A percentile compares a stretch with the other conserved stretches of the same genome.
Conservation (phyloP, 2,888 invertebrate genomes). For the Dexiosoma caninum region DNA sequence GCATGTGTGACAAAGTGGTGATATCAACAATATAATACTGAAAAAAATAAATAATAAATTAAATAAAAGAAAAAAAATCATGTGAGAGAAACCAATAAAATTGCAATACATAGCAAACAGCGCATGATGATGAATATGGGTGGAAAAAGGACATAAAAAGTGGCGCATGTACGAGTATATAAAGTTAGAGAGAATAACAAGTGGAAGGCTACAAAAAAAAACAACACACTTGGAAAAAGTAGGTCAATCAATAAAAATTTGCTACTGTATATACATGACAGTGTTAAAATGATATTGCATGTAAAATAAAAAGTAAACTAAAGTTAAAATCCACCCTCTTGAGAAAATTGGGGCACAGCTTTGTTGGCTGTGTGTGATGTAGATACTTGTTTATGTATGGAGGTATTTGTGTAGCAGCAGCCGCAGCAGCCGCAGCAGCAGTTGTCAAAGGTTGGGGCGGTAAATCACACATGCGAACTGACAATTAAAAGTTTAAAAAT, state of each 20-base stretch:
- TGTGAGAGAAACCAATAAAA: conserved; percentile 1
- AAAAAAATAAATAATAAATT: background rate
- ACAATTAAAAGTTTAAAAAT: background rate
- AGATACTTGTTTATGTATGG: no score
- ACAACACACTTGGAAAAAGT: conserved; percentile 31
- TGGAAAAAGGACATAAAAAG: conserved; percentile 41
- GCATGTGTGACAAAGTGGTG: background rate
- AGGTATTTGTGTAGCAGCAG: no score
- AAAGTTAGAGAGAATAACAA: conserved; percentile 1
- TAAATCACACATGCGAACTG: conserved; percentile 52
- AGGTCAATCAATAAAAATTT: conserved; percentile 61
- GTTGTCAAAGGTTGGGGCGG: conserved; percentile 32
- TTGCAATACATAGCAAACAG: conserved; percentile 27
- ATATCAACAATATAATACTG: conserved; percentile 3
- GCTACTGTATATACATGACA: conserved; percentile 27
- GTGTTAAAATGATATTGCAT: background rate
- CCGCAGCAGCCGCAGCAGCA: background rate
- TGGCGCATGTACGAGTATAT: conserved; percentile 26
- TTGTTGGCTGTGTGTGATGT: background rate
- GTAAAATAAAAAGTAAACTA: conserved; percentile 14
- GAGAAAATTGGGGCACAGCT: conserved; percentile 44
- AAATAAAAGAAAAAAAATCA: background rate
- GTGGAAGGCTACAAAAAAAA: background rate
- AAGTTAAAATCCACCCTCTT: conserved; percentile 57
- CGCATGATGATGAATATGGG: conserved; percentile 52